Evolutionary conservation across 1,140 invertebrate genomes (phyloP), one percentile per base, ranked within the genome.

Genomic region (Megalopta genalis): DNA sequence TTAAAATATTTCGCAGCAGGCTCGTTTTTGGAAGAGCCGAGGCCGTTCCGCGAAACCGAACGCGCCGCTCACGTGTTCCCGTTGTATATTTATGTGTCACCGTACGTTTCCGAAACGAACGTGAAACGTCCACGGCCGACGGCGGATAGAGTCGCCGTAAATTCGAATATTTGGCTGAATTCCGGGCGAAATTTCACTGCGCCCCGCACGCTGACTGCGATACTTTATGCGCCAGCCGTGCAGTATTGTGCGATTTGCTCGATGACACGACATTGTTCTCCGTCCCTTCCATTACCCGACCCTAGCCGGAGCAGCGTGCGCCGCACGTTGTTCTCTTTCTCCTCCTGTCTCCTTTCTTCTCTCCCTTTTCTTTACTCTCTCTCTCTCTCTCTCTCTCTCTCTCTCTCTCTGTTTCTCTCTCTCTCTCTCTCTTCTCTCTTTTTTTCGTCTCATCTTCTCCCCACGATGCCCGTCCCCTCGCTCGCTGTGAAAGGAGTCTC

Each of bases 251-350:
- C 79, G 78, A 87, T 83, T 85, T 80, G 80, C 80, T 71, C 77
- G 85, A 85, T 86, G 81, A 85, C 67, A 67, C 79, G 78, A 84
- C 68, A 84, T 81, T 81, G 85, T 81, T 80, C 77, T 72, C 74
- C 27, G 83, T 81, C 83, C 76, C 86, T 81, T 81, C 69, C 83
- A 81, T 87, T 87, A 87, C 65, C 64, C 71, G 62, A 65, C 86
- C 85, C 77, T 73, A 82, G 71, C 57, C 46, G 32, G 27, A 54
- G 25, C 54, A 54, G 25, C 54, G 57, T 72, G 46, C 81, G 63
- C 69, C 52, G 49, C 71, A 62, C 18, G 25, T 66, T 39, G 66
- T n/a, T 76, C 42, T 37, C 37, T 25, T 37, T 49, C 62, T 66
- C 21, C 54, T 21, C 6, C 54, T 57, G 54, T 57, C 18, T 57